Conservation (phyloP, 2,888 invertebrate species). For the Hedya salicella region DNA sequence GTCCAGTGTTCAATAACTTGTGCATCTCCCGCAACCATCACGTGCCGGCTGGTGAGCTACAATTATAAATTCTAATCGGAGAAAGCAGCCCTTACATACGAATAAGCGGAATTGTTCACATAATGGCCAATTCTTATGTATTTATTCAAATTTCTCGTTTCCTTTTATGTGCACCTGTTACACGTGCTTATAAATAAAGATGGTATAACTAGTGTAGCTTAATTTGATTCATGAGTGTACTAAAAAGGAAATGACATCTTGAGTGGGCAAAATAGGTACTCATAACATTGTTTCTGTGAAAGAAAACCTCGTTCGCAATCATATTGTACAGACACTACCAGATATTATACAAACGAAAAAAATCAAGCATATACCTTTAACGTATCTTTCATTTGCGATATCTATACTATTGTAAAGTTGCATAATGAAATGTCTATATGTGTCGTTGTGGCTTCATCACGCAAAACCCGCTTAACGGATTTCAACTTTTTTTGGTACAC, state of each 20-base stretch:
- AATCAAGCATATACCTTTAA: too few relatives aligned
- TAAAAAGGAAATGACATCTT: slow-evolving; percentile 3
- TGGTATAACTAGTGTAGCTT: slow-evolving; percentile 1
- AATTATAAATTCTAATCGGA: slow-evolving; percentile 33
- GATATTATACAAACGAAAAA: too few relatives aligned
- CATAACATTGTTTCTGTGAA: neutral
- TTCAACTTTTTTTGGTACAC: too few relatives aligned
- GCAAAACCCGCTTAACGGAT: too few relatives aligned
- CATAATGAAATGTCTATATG: too few relatives aligned
- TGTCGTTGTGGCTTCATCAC: too few relatives aligned
- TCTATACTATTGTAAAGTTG: too few relatives aligned
- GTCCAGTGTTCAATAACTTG: slow-evolving; percentile 15
- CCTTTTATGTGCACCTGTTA: slow-evolving; percentile 22
- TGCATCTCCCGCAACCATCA: neutral
- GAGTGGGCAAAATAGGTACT: neutral
- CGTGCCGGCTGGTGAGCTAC: slow-evolving; percentile 7
- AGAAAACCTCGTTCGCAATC: neutral
- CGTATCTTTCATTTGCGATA: too few relatives aligned
- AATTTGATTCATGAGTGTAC: slow-evolving; percentile 5
- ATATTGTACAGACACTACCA: too few relatives aligned
- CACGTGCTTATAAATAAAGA: slow-evolving; percentile 14
- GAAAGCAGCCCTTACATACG: slow-evolving; percentile 21
- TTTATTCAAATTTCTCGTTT: slow-evolving; percentile 21
- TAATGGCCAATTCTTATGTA: slow-evolving; percentile 26
- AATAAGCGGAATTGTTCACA: slow-evolving; percentile 18